Evolutionary conservation across 2,113 vertebrate genomes (phyloP).

Genomic region (Nettapus auritus): DNA sequence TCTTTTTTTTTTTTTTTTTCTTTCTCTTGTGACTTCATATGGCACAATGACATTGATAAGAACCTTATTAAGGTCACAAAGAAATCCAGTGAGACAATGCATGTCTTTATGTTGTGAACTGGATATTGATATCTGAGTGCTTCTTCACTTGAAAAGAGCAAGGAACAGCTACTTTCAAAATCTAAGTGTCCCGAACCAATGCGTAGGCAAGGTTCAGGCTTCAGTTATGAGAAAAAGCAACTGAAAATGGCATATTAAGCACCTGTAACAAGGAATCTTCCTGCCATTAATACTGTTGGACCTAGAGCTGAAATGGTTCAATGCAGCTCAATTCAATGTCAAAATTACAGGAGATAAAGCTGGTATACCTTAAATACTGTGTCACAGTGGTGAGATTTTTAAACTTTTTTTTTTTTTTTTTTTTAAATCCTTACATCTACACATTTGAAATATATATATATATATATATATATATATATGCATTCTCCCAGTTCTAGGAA

Average conservation of each 20-base stretch:
- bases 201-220: not conserved
- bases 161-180: not conserved
- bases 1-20: fast-evolving
- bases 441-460: not conserved
- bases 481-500: not conserved
- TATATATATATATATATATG: not conserved
- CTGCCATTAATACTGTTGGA: not conserved
- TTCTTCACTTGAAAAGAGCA: not conserved
- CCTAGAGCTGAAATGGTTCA: not conserved
- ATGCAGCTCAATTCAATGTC: not conserved
- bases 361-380: not conserved
- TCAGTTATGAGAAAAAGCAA: not conserved
- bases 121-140: not conserved
- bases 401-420: not conserved
- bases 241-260: not conserved
- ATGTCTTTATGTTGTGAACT: not conserved
- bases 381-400: not conserved
- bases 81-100: not conserved
- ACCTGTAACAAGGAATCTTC: not conserved
- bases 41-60: not conserved
- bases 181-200: not conserved
- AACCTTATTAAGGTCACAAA: not conserved
- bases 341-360: not conserved
- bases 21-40: not conserved
- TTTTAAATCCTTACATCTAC: not conserved